phyloP scores from a whole-genome alignment of 2,888 invertebrate species.

The Acutogordius australiensis region DNA sequence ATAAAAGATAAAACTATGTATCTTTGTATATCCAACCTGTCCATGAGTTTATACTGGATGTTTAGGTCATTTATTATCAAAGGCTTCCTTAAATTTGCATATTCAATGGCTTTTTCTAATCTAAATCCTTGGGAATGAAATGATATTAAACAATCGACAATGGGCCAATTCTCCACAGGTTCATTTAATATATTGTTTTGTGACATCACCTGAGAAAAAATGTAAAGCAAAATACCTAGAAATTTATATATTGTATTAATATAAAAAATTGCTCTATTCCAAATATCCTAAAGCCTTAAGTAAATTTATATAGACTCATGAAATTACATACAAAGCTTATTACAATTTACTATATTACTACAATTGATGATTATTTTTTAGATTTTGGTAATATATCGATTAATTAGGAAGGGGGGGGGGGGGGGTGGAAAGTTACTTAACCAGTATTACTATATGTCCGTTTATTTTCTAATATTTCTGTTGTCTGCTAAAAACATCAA shows the following conservation, averaged over 20 bases:
- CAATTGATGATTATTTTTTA: too few species aligned
- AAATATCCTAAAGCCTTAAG: constrained; percentile 11
- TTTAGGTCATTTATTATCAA: constrained; percentile 91
- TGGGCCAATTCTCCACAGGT: constrained; percentile 86
- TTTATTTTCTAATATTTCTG: too few species aligned
- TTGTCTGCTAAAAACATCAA: too few species aligned
- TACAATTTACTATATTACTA: too few species aligned
- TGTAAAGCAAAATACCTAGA: background rate
- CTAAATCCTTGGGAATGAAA: constrained; percentile 51
- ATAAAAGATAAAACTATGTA: background rate
- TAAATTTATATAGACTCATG: background rate
- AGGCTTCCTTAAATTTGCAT: constrained; percentile 64
- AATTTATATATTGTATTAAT: too few species aligned
- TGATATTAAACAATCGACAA: constrained; percentile 83
- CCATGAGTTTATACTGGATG: constrained; percentile 87
- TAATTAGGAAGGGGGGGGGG: too few species aligned
- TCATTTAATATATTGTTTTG: constrained; percentile 81
- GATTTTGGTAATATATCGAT: too few species aligned
- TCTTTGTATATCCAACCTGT: constrained; percentile 29
- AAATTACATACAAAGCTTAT: too few species aligned
- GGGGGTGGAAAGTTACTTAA: too few species aligned
- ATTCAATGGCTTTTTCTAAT: constrained; percentile 78
- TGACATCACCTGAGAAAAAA: constrained; percentile 38
- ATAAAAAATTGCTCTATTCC: too few species aligned
- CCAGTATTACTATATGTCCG: too few species aligned